phyloP scores from a whole-genome alignment of 2,113 vertebrate genomes.

The Carassius gibelio region DNA sequence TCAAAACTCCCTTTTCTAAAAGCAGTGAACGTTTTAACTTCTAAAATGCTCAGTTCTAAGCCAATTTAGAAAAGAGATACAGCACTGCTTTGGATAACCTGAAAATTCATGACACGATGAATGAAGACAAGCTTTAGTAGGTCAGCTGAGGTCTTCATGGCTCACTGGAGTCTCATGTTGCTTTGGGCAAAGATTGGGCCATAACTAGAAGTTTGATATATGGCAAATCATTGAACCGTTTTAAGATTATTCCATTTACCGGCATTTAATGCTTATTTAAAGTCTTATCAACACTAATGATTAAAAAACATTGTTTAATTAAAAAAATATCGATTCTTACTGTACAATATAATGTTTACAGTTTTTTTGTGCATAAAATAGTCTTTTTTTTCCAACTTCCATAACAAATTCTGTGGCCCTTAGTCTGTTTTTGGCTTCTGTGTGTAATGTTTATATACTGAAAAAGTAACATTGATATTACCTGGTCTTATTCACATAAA shows the following conservation, averaged over 20 bases:
- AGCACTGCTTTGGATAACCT: neutral
- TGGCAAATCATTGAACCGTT: neutral
- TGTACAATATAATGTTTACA: neutral
- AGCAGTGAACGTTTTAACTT: neutral
- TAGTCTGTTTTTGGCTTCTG: neutral
- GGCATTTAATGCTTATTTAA: neutral
- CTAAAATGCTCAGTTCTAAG: neutral
- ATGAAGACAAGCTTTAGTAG: constrained; percentile 25
- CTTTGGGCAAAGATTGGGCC: neutral
- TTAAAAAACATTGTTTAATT: too few relatives aligned
- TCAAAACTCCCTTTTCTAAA: neutral
- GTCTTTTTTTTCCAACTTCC: too few relatives aligned
- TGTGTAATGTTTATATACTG: neutral
- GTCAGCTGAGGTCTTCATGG: neutral
- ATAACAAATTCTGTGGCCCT: too few relatives aligned
- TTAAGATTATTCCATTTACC: too few relatives aligned
- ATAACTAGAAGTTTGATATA: neutral
- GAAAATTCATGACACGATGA: constrained; percentile 3
- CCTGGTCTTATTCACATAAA: neutral
- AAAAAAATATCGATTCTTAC: neutral
- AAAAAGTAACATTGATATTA: neutral
- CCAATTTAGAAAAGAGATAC: neutral
- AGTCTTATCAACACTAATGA: neutral
- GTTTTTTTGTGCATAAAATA: too few relatives aligned
- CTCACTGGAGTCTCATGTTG: neutral